A percentile compares a stretch with the other conserved stretches of the same genome.
These are phyloP conservation scores for Drepanosiphum platanoidis DNA, from an alignment of 2,888 invertebrate species.

Conservation along the genomic window DNA sequence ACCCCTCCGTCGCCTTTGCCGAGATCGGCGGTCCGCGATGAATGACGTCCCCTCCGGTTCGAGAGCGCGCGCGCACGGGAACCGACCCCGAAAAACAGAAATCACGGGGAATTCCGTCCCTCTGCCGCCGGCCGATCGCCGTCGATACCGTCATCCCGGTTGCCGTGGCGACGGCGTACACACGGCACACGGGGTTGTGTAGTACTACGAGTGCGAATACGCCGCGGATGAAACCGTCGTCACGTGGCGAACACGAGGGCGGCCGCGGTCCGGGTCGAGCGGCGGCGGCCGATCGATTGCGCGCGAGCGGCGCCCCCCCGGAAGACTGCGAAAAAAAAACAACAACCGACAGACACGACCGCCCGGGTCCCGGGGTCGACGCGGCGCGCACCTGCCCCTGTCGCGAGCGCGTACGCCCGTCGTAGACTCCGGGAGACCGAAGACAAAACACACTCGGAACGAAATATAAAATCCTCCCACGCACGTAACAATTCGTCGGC, in stretches of 20 bases:
- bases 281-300: constrained; percentile 46
- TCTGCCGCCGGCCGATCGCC: background rate
- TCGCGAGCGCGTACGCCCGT: background rate
- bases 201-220: too few species aligned
- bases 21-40: background rate
- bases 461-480: background rate
- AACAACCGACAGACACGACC: background rate
- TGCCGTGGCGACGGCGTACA: constrained; percentile 2
- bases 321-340: background rate
- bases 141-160: background rate
- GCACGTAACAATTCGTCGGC: too few species aligned
- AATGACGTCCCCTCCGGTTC: background rate
- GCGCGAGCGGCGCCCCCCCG: background rate
- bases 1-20: background rate
- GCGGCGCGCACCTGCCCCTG: background rate
- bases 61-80: too few species aligned
- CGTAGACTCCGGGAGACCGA: background rate
- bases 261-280: background rate
- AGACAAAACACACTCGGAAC: too few species aligned
- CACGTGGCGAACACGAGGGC: constrained; percentile 58
- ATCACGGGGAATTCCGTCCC: background rate
- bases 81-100: background rate
- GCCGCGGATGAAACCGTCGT: background rate
- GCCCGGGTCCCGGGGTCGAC: background rate
- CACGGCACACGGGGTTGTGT: too few species aligned